Conservation (phyloP, 2,888 invertebrate genomes). For the Pachydiplax longipennis region DNA sequence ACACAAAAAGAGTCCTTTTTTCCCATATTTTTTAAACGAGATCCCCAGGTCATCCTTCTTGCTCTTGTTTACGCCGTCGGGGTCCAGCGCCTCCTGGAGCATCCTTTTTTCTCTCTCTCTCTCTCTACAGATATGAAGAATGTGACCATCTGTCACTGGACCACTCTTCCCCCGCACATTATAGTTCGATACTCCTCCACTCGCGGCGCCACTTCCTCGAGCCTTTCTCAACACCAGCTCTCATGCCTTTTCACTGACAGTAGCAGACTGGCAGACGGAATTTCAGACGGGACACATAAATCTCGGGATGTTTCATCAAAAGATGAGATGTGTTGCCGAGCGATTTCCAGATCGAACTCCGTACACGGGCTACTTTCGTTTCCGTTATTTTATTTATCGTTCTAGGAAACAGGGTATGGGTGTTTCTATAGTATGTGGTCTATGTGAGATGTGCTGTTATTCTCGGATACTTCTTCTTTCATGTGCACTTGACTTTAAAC, state of each 20-base stretch:
- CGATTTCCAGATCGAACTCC: too few species aligned
- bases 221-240: background rate
- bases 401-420: too few species aligned
- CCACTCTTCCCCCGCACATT: background rate
- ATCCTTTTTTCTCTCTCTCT: background rate
- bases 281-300: background rate
- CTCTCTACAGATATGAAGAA: background rate
- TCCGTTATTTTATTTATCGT: too few species aligned
- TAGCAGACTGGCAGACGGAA: background rate
- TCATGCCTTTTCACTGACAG: background rate
- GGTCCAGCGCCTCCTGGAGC: background rate
- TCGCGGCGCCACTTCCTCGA: conserved; percentile 12
- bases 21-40: background rate
- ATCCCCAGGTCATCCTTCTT: background rate
- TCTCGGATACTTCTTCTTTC: too few species aligned
- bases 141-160: conserved; percentile 22
- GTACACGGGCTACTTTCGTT: too few species aligned
- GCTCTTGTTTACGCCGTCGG: background rate
- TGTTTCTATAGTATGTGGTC: too few species aligned
- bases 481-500: too few species aligned
- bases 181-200: background rate
- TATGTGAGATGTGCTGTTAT: too few species aligned
- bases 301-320: background rate
- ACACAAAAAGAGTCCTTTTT: background rate
- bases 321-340: too few species aligned